These are phyloP conservation scores for Gnathonemus echidnorhynchus DNA, from an alignment of 2,113 vertebrate species.

Conservation along the genomic window DNA sequence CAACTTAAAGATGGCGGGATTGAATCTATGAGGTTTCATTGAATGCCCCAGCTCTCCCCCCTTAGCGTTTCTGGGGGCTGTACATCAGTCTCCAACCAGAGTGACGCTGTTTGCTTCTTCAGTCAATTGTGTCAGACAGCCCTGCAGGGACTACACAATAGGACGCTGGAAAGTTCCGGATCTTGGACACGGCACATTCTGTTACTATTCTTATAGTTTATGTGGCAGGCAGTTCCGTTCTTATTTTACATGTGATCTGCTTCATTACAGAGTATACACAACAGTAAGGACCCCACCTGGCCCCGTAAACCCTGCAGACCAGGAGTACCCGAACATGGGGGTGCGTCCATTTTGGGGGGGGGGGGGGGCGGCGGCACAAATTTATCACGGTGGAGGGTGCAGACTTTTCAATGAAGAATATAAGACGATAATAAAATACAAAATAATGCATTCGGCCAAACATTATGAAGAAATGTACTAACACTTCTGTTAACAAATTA, in stretches of 20 bases:
- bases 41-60: not conserved
- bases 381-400: not conserved
- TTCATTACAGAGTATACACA: not conserved
- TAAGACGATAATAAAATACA: not conserved
- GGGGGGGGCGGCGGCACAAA: not conserved
- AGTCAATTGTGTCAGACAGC: constrained; percentile 40
- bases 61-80: constrained; percentile 32
- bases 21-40: constrained; percentile 23
- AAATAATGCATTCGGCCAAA: not conserved
- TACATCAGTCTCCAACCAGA: constrained; percentile 36
- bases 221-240: not conserved
- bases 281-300: not conserved
- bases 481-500: not conserved
- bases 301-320: not conserved
- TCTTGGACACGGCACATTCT: not conserved
- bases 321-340: not conserved
- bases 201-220: not conserved
- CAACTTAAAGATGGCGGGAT: constrained; percentile 3
- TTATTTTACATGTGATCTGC: not conserved
- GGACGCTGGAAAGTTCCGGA: not conserved
- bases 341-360: not conserved
- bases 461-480: not conserved
- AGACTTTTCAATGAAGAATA: not conserved
- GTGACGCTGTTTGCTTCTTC: too few species aligned
- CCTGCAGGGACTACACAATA: not conserved